Evolutionary conservation across 2,113 vertebrate genomes (phyloP).

Genomic region (Leucosticte australis): DNA sequence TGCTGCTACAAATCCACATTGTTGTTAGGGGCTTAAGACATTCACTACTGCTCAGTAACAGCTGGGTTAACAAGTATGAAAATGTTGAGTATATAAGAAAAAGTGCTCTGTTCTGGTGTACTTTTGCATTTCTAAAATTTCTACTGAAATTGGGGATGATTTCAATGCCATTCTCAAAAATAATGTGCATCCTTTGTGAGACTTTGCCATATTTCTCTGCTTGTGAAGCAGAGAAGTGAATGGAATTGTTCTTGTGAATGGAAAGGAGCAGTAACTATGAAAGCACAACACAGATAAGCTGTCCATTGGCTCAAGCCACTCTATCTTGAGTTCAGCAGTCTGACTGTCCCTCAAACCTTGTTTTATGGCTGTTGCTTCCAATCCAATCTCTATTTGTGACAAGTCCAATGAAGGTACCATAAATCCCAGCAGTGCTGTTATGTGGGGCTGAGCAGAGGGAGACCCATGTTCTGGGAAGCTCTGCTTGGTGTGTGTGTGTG

Average conservation of each 20-base stretch:
- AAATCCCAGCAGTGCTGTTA: conserved; percentile 17
- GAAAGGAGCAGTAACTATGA: conserved; percentile 12
- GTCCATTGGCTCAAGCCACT: background rate
- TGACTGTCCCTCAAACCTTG: conserved; percentile 21
- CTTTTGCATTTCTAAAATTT: background rate
- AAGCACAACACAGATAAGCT: background rate
- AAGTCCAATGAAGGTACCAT: background rate
- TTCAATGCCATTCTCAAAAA: background rate
- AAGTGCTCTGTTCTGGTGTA: background rate
- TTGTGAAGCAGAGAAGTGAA: background rate
- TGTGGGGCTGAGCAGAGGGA: background rate
- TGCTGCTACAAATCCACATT: background rate
- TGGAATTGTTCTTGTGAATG: conserved; percentile 24
- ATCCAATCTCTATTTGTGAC: conserved; percentile 43
- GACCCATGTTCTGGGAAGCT: background rate
- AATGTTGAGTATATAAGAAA: background rate
- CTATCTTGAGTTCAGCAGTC: conserved; percentile 20
- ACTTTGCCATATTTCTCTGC: background rate
- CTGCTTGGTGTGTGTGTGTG: background rate
- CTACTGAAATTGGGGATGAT: background rate
- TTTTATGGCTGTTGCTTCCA: conserved; percentile 38
- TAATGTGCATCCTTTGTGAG: background rate
- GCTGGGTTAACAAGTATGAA: background rate
- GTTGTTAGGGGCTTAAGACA: background rate
- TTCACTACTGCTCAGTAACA: background rate